phyloP scores from a whole-genome alignment of 2,113 vertebrate genomes.

The Heterochromis multidens region DNA sequence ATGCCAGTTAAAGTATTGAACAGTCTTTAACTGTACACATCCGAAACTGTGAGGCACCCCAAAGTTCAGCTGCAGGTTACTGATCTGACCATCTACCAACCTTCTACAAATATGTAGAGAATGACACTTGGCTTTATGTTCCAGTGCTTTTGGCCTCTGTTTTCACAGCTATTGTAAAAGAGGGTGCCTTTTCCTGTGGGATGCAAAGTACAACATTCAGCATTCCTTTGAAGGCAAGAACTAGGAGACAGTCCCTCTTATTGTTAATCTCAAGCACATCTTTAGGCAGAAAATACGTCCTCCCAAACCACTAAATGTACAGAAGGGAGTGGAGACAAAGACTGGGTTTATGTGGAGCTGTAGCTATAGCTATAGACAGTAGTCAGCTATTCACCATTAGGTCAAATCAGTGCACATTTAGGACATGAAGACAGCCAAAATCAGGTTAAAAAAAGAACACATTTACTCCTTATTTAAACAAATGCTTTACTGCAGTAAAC shows the following conservation, averaged over 20 bases:
- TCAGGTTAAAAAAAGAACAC: neutral
- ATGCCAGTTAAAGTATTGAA: neutral
- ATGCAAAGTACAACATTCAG: neutral
- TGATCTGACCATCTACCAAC: neutral
- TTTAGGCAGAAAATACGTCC: slow-evolving; percentile 1
- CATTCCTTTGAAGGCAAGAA: neutral
- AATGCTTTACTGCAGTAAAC: neutral
- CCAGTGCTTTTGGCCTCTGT: neutral
- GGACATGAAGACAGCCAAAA: neutral
- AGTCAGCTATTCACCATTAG: neutral
- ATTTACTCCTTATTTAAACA: neutral
- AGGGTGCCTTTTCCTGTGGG: neutral
- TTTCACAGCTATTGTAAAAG: neutral
- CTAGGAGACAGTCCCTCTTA: neutral
- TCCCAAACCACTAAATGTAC: neutral
- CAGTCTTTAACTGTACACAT: neutral
- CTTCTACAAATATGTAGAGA: neutral
- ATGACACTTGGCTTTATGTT: neutral
- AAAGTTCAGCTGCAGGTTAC: neutral
- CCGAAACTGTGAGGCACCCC: neutral
- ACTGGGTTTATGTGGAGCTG: neutral
- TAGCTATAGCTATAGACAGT: neutral
- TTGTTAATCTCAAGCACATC: slow-evolving; percentile 11
- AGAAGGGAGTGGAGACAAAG: neutral
- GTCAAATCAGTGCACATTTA: neutral